These are phyloP conservation scores for Hypotaenidia philippensis DNA, from an alignment of 2,797 vertebrate species.

Conservation along the genomic window DNA sequence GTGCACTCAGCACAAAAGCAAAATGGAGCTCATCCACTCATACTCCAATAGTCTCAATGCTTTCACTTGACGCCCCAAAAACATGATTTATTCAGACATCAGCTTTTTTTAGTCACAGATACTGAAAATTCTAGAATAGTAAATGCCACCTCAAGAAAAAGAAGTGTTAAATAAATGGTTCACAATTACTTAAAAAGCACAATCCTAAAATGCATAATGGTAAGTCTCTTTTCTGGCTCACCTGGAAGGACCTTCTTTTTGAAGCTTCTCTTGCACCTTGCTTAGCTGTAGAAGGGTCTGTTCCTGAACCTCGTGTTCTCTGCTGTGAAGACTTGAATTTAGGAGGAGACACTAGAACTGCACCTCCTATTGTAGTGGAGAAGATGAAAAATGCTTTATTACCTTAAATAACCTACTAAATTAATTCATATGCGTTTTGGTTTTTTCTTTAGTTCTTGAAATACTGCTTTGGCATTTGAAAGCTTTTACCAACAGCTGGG, in stretches of 20 bases:
- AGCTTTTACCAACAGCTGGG: conserved; percentile 82
- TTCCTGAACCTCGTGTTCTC: conserved; percentile 65
- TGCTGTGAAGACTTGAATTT: conserved; percentile 73
- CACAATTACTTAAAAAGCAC: not conserved
- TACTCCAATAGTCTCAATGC: not conserved
- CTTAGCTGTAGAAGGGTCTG: conserved; percentile 48
- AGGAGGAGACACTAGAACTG: conserved; percentile 82
- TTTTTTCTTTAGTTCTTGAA: not conserved
- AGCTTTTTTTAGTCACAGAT: not conserved
- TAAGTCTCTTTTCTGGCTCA: conserved; percentile 33
- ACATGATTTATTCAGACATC: not conserved
- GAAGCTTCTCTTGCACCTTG: conserved; percentile 36
- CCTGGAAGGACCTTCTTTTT: conserved; percentile 59
- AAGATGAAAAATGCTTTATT: not conserved
- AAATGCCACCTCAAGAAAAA: not conserved
- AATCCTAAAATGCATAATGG: conserved; percentile 13
- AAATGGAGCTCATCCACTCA: not conserved
- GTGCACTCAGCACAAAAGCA: not conserved
- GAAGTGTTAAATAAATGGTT: not conserved
- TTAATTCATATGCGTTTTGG: not conserved
- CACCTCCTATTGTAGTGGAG: conserved; percentile 78
- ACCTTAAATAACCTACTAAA: not conserved
- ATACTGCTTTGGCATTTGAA: not conserved
- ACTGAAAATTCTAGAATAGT: not conserved
- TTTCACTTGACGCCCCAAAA: not conserved